Percentiles rank a stretch among this genome's conserved stretches.
These are phyloP conservation scores for Boulengeromyrus knoepffleri DNA, from an alignment of 2,113 vertebrate genomes.

Conservation along the genomic window DNA sequence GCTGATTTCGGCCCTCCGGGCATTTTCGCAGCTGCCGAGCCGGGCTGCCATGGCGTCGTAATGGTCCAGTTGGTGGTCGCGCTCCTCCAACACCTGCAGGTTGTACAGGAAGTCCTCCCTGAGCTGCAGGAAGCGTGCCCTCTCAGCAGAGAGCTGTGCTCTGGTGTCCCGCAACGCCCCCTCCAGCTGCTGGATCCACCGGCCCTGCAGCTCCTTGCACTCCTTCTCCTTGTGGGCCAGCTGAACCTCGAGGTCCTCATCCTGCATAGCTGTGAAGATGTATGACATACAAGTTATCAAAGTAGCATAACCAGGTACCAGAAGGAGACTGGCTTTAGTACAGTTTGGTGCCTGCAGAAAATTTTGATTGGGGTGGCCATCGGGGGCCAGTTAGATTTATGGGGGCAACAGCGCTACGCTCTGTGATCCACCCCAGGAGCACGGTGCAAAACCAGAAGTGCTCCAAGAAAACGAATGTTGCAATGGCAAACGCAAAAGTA, in stretches of 20 bases:
- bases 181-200: slow-evolving; percentile 48
- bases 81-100: slow-evolving; percentile 59
- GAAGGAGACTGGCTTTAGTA: not conserved
- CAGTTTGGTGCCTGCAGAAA: not conserved
- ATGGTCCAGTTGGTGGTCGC: slow-evolving; percentile 62
- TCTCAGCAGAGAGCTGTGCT: slow-evolving; percentile 44
- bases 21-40: slow-evolving; percentile 46
- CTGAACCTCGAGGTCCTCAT: slow-evolving; percentile 48
- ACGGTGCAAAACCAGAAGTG: not conserved
- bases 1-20: slow-evolving; percentile 56
- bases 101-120: slow-evolving; percentile 21
- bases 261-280: slow-evolving; percentile 34
- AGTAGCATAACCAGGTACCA: not conserved
- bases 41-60: slow-evolving; percentile 49
- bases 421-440: not conserved
- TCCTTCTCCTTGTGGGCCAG: slow-evolving; percentile 63
- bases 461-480: not conserved
- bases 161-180: slow-evolving; percentile 41
- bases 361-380: not conserved
- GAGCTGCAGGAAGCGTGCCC: slow-evolving; percentile 40
- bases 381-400: not conserved
- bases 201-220: slow-evolving; percentile 57
- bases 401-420: not conserved
- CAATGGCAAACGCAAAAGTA: not conserved
- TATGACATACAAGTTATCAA: not conserved